These are phyloP conservation scores for Micromesistius poutassou DNA, from an alignment of 2,797 vertebrate species.

Conservation along the genomic window DNA sequence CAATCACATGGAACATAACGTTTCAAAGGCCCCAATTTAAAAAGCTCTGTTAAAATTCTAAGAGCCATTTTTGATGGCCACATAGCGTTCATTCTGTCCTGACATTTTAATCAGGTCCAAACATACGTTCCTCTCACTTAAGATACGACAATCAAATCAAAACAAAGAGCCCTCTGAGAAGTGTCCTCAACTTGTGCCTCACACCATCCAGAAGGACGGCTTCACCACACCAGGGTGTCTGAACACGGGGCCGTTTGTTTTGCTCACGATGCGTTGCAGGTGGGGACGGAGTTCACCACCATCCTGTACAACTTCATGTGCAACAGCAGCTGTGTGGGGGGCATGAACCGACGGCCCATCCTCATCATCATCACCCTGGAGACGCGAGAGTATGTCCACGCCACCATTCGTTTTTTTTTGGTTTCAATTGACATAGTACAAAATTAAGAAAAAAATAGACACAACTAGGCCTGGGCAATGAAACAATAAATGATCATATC, in stretches of 20 bases:
- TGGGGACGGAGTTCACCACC: slow-evolving; percentile 97
- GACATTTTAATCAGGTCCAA: neutral
- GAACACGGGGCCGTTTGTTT: slow-evolving; percentile 8
- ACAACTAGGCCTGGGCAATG: too few species aligned
- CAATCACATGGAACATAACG: neutral
- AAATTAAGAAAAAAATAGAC: too few species aligned
- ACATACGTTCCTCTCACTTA: neutral
- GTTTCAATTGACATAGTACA: too few species aligned
- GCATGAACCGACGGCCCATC: slow-evolving; percentile 97
- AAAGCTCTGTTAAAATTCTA: neutral
- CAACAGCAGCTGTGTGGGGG: slow-evolving; percentile 98
- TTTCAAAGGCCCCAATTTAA: neutral
- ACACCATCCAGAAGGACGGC: neutral
- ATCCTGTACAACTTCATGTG: slow-evolving; percentile 99
- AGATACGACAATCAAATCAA: too few species aligned
- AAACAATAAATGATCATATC: too few species aligned
- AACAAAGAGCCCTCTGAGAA: too few species aligned
- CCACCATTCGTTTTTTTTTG: too few species aligned
- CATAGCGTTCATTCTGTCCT: neutral
- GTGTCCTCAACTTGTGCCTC: neutral
- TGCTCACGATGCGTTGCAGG: slow-evolving; percentile 71
- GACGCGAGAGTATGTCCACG: slow-evolving; percentile 87
- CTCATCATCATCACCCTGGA: slow-evolving; percentile 98
- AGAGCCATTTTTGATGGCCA: neutral
- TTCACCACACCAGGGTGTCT: neutral